Conservation (phyloP, 2,113 vertebrate species). For the Laticauda colubrina region DNA sequence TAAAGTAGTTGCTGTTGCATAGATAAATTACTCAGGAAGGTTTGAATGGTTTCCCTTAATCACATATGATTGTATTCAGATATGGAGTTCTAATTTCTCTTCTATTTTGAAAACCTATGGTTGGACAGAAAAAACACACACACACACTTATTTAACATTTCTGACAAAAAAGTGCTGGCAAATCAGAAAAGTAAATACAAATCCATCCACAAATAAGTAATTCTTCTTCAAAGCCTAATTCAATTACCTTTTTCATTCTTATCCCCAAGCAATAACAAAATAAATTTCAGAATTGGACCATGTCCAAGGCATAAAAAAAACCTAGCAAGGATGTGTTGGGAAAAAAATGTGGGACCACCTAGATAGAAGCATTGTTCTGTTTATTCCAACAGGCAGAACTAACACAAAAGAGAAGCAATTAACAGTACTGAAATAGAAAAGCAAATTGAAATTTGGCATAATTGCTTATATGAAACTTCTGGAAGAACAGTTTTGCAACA, state of each 20-base stretch:
- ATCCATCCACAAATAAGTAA: conserved; percentile 14
- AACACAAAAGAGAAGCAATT: not conserved
- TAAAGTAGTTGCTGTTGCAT: not conserved
- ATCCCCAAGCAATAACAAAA: not conserved
- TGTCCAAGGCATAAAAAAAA: conserved; percentile 24
- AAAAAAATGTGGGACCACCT: conserved; percentile 15
- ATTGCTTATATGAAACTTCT: conserved; percentile 25
- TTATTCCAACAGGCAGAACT: conserved; percentile 16
- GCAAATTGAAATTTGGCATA: conserved; percentile 31
- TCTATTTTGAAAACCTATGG: not conserved
- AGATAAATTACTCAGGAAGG: not conserved
- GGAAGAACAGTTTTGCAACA: conserved; percentile 1
- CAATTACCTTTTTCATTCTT: not conserved
- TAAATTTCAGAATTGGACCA: not conserved
- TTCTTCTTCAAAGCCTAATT: not conserved
- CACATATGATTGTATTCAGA: not conserved
- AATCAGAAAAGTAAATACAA: conserved; percentile 25
- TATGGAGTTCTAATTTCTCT: not conserved
- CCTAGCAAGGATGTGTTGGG: not conserved
- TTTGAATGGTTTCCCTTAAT: not conserved
- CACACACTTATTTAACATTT: not conserved
- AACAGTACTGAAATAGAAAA: conserved; percentile 23
- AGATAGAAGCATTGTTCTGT: not conserved
- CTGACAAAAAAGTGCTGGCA: not conserved
- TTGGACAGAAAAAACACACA: not conserved